phyloP scores from a whole-genome alignment of 2,888 invertebrate genomes.

The Cephonodes hylas region DNA sequence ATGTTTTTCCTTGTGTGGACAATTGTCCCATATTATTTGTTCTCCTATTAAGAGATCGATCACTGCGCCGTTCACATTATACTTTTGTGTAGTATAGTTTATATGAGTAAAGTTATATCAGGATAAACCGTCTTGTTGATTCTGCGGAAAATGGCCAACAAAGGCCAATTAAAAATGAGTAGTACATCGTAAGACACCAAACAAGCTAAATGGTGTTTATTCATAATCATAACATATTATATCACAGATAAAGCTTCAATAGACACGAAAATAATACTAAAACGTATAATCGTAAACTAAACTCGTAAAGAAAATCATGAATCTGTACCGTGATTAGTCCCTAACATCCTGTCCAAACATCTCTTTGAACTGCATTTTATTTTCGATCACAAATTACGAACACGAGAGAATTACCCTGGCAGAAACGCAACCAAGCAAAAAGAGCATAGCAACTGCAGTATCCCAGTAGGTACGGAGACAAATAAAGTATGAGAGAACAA shows the following conservation, averaged over 20 bases:
- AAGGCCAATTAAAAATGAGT: too few species aligned
- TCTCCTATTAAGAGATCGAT: neutral
- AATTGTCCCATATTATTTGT: neutral
- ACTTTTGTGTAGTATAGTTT: too few species aligned
- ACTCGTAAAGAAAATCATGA: neutral
- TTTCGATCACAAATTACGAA: conserved; percentile 67
- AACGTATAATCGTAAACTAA: neutral
- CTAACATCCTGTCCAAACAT: conserved; percentile 1
- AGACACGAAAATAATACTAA: neutral
- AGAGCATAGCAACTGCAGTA: conserved; percentile 42
- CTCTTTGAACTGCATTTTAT: conserved; percentile 22
- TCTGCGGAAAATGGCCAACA: too few species aligned
- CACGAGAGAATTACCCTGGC: conserved; percentile 60
- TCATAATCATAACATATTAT: too few species aligned
- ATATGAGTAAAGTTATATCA: too few species aligned
- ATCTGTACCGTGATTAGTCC: neutral
- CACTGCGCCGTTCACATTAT: neutral
- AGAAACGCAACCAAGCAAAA: conserved; percentile 68
- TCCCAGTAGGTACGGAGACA: conserved; percentile 45
- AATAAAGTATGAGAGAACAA: conserved; percentile 79
- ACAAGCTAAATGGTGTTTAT: too few species aligned
- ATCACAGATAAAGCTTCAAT: too few species aligned
- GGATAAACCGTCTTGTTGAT: too few species aligned
- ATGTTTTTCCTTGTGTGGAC: neutral
- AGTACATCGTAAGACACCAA: too few species aligned